A percentile compares a stretch with the other conserved stretches of the same genome.
Evolutionary conservation across 2,797 vertebrate genomes (phyloP).

Genomic region (Leucoraja ocellata): DNA sequence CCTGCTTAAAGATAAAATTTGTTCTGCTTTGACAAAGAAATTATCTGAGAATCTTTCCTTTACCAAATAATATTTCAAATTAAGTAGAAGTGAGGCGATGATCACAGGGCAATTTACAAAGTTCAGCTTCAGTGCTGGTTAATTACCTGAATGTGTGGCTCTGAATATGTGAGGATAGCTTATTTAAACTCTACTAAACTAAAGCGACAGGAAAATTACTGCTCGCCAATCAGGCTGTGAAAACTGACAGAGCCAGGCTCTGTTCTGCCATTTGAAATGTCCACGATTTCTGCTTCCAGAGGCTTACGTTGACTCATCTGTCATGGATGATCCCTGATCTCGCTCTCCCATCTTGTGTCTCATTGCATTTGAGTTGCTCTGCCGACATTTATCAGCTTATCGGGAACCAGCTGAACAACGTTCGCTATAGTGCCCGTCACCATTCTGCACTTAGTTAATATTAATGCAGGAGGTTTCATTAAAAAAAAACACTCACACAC

Average conservation of each 20-base stretch:
- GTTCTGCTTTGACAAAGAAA: background rate
- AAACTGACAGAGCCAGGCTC: background rate
- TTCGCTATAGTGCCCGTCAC: no score
- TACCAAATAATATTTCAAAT: background rate
- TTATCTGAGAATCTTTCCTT: background rate
- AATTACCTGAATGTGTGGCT: background rate
- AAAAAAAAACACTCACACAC: background rate
- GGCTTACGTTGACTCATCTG: background rate
- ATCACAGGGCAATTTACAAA: background rate
- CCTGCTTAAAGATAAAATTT: background rate
- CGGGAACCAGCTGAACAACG: no score
- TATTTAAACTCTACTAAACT: conserved; percentile 16
- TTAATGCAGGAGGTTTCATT: background rate
- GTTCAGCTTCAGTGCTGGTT: background rate
- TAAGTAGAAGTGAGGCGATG: background rate
- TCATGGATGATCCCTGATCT: background rate
- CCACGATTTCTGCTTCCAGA: background rate
- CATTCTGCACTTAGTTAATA: background rate
- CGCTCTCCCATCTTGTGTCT: no score
- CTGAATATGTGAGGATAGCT: background rate
- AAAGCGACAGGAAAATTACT: conserved; percentile 17
- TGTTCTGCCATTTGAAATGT: conserved; percentile 25
- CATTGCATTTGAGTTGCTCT: background rate
- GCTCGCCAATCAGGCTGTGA: background rate
- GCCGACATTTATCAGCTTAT: conserved; percentile 12